These are phyloP conservation scores for Gadus macrocephalus DNA, from an alignment of 2,113 vertebrate species.

Conservation along the genomic window DNA sequence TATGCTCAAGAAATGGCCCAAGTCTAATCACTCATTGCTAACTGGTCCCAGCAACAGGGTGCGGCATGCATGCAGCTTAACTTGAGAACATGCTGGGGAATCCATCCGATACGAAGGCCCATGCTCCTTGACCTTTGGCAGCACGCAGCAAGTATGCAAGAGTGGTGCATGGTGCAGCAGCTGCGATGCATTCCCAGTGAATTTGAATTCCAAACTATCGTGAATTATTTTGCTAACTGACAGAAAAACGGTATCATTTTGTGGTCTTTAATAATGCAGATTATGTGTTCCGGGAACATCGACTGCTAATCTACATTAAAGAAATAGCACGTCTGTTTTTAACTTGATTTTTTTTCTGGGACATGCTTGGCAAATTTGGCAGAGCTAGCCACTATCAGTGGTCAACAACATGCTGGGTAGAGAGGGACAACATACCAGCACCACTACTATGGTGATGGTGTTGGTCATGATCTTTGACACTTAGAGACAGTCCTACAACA, in stretches of 20 bases:
- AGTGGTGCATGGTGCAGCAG: conserved; percentile 3
- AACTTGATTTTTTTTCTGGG: neutral
- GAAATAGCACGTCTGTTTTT: neutral
- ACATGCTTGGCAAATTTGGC: neutral
- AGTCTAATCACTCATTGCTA: conserved; percentile 18
- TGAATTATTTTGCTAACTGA: neutral
- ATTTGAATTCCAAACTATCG: too few species aligned
- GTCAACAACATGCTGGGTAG: neutral
- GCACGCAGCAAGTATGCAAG: conserved; percentile 26
- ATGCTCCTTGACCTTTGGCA: conserved; percentile 51
- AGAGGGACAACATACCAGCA: neutral
- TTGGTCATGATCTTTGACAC: neutral
- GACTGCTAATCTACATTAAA: neutral
- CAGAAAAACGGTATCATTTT: neutral
- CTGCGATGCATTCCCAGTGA: conserved; percentile 23
- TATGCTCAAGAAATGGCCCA: neutral
- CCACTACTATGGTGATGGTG: neutral
- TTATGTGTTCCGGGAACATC: neutral
- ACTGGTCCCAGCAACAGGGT: conserved; percentile 30
- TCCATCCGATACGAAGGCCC: conserved; percentile 38
- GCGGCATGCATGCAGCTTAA: conserved; percentile 32
- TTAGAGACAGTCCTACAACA: too few species aligned
- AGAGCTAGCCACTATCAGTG: neutral
- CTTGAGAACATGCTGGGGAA: conserved; percentile 42
- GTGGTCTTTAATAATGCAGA: neutral